Percentiles rank a stretch among this genome's conserved stretches.
Evolutionary conservation across 1,140 invertebrate genomes (phyloP).

Genomic region (Pteromalus puparum): DNA sequence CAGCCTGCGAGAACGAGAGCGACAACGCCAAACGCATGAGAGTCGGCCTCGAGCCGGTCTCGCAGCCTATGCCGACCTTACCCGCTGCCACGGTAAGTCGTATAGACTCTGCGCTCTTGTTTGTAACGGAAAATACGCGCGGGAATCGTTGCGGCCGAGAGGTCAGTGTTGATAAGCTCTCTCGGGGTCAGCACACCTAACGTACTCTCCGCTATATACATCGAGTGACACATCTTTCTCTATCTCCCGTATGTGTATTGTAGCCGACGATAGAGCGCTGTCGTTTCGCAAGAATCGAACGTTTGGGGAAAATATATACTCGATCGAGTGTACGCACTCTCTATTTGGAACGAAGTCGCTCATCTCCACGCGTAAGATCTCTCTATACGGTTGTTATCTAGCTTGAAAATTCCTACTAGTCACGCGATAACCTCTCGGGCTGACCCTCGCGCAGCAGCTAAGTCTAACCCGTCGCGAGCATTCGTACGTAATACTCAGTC

Average conservation of each 20-base stretch:
- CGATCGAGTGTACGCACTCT: background rate
- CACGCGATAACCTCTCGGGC: conserved; percentile 67
- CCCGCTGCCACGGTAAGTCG: conserved; percentile 78
- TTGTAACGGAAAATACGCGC: conserved; percentile 17
- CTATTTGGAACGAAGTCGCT: background rate
- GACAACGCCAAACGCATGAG: conserved; percentile 97
- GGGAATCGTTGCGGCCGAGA: conserved; percentile 46
- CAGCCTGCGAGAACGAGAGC: conserved; percentile 97
- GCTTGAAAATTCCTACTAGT: conserved; percentile 69
- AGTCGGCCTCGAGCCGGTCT: conserved; percentile 94
- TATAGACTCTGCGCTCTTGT: background rate
- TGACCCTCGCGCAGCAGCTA: conserved; percentile 64
- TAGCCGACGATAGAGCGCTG: too few species aligned
- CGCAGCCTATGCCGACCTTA: conserved; percentile 87
- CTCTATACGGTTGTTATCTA: conserved; percentile 60
- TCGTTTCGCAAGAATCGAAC: too few species aligned
- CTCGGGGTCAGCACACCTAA: conserved; percentile 59
- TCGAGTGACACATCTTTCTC: background rate
- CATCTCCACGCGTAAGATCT: background rate
- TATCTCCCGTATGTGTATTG: conserved; percentile 40
- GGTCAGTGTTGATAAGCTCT: conserved; percentile 67
- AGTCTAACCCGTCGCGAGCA: conserved; percentile 71
- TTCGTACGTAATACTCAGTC: conserved; percentile 57
- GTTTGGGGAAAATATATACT: too few species aligned
- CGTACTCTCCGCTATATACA: too few species aligned